Percentiles rank a stretch among this genome's conserved stretches.
Evolutionary conservation across 1,140 invertebrate genomes (phyloP).

Genomic region (Caenorhabditis brenneri): DNA sequence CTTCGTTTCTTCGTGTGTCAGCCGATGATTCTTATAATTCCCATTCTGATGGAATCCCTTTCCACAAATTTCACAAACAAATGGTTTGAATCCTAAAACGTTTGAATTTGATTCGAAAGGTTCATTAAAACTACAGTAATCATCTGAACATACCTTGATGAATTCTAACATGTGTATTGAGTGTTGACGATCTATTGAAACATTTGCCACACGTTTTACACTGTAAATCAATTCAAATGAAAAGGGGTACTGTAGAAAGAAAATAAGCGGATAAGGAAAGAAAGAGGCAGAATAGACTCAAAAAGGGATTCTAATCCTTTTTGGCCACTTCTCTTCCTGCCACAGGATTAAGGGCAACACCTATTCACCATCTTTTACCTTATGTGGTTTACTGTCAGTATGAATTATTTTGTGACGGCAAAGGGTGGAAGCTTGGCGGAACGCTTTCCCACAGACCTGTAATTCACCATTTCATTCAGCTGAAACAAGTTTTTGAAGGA

Average conservation of each 20-base stretch:
- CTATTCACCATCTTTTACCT: conserved; percentile 50
- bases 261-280: conserved; percentile 16
- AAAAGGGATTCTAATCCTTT: conserved; percentile 12
- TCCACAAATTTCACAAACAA: conserved; percentile 90
- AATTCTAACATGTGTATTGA: conserved; percentile 95
- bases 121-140: conserved; percentile 18
- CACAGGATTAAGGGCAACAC: background rate
- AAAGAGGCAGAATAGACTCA: too few species aligned
- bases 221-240: conserved; percentile 72
- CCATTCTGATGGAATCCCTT: conserved; percentile 89
- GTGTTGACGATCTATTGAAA: conserved; percentile 93
- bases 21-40: conserved; percentile 97
- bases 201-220: conserved; percentile 93
- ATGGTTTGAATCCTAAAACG: conserved; percentile 89
- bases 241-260: conserved; percentile 1
- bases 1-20: conserved; percentile 95
- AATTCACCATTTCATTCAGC: conserved; percentile 36
- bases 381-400: conserved; percentile 93
- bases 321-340: conserved; percentile 27
- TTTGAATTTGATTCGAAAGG: too few species aligned
- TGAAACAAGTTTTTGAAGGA: background rate
- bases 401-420: conserved; percentile 99
- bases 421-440: conserved; percentile 92
- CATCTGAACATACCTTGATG: conserved; percentile 75
- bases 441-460: conserved; percentile 90